Evolutionary conservation across 2,888 invertebrate genomes (phyloP), one percentile per base, ranked within the genome.

Genomic region (Stegana nigrithorax): DNA sequence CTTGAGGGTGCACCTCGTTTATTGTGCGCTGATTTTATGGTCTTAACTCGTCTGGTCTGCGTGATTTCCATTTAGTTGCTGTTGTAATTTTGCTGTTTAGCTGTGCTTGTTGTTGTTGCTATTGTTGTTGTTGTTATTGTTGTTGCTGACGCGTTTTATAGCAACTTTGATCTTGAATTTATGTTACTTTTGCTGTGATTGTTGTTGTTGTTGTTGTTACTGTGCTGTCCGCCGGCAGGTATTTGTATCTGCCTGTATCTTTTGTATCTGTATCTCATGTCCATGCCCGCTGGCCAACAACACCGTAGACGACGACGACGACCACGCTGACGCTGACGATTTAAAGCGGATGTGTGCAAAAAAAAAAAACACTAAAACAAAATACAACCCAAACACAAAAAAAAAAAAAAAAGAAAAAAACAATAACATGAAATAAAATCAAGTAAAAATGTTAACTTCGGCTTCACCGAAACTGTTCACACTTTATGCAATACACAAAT

Each of bases 121-220:
- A n/a, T n/a, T n/a, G n/a, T 23, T 2, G 4, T 10, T 50, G 26
- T 21, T 50, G 42, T 5, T 42, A 3, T 10, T 42, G 14, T 14
- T 42, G 5, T 10, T 47, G 47, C 47, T 10, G 7, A 10, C 10
- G 47, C 19, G 7, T 55, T 66, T 65, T 63, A 67, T 65, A 55
- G 59, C 53, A 57, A 60, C 62, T 62, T 63, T 67, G 67, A 67
- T 67, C 67, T 67, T 67, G 67, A 65, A 65, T 63, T 39, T 45
- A 17, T 42, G 36, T 21, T n/a, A n/a, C n/a, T n/a, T n/a, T n/a
- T n/a, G n/a, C n/a, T n/a, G n/a, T n/a, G n/a, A n/a, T n/a, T n/a
- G n/a, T n/a, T n/a, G n/a, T n/a, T n/a, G n/a, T n/a, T n/a, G n/a
- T n/a, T n/a, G n/a, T n/a, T n/a, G n/a, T n/a, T n/a, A n/a, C n/a